Evolutionary conservation across 2,113 vertebrate genomes (phyloP).

Genomic region (Pica pica): DNA sequence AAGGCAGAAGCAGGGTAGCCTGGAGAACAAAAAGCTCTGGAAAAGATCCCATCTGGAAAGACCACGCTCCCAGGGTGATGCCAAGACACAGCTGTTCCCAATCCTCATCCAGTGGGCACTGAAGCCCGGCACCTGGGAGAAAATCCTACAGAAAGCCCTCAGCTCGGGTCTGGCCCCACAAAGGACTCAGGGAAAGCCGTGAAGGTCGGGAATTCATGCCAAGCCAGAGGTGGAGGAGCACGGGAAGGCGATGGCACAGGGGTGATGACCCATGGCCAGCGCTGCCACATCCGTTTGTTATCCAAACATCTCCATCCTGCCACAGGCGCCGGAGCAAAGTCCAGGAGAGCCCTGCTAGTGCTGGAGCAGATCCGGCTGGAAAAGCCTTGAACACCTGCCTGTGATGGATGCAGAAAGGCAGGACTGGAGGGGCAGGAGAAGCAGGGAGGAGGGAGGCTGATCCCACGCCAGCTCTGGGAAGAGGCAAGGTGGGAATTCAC

Average conservation of each 20-base stretch:
- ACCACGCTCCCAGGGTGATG: too few species aligned
- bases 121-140: neutral
- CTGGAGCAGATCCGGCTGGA: neutral
- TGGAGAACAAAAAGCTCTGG: accelerated
- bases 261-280: neutral
- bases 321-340: neutral
- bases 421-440: neutral
- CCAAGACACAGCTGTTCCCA: neutral
- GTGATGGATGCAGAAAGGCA: neutral
- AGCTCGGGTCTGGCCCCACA: accelerated
- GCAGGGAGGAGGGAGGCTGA: neutral
- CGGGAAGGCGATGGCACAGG: accelerated
- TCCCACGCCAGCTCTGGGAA: neutral
- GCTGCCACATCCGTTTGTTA: neutral
- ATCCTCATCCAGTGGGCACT: neutral
- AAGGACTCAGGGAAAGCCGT: neutral
- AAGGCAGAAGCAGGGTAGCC: neutral
- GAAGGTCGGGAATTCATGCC: neutral
- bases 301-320: neutral
- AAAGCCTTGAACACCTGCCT: neutral
- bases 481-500: neutral
- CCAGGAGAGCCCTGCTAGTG: neutral
- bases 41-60: neutral
- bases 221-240: accelerated
- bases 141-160: neutral